Conservation (phyloP, 1,140 invertebrate genomes). For the Oryzaephilus surinamensis region DNA sequence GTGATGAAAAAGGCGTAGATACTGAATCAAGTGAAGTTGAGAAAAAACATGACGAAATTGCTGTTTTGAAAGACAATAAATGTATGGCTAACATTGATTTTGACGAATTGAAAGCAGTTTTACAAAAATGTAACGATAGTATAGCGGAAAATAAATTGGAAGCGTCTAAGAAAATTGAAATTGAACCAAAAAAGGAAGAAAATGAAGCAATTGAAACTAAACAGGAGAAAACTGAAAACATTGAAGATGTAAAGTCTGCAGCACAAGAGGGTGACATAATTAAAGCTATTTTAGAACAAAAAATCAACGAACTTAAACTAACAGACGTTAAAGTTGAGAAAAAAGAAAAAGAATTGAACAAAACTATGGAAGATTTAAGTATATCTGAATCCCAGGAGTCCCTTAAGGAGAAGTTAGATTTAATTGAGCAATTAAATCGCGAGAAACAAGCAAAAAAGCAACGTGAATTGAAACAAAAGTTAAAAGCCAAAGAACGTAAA, state of each 20-base stretch:
- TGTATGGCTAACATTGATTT: too few relatives aligned
- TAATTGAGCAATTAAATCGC: too few relatives aligned
- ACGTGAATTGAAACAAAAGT: constrained; percentile 5
- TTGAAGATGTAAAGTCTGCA: constrained; percentile 3
- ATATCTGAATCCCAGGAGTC: too few relatives aligned
- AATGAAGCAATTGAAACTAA: constrained; percentile 4
- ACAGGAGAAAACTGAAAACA: background rate
- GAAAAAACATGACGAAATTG: background rate
- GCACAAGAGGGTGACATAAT: too few relatives aligned
- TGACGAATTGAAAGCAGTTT: too few relatives aligned
- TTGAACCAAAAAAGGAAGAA: constrained; percentile 2
- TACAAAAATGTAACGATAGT: too few relatives aligned
- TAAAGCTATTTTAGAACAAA: too few relatives aligned
- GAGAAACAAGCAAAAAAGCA: too few relatives aligned
- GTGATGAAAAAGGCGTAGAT: constrained; percentile 2
- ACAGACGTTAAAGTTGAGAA: constrained; percentile 7
- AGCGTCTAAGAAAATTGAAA: too few relatives aligned
- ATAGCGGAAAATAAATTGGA: too few relatives aligned
- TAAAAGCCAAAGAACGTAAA: constrained; percentile 7
- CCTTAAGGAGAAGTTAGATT: too few relatives aligned
- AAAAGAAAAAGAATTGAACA: constrained; percentile 3
- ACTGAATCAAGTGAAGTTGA: background rate
- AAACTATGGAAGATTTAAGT: constrained; percentile 14
- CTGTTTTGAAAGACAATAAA: too few relatives aligned
- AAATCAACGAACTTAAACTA: constrained; percentile 5